Evolutionary conservation across 2,113 vertebrate genomes (phyloP), one percentile per base, ranked within the genome.

Genomic region (Hepsetus odoe): DNA sequence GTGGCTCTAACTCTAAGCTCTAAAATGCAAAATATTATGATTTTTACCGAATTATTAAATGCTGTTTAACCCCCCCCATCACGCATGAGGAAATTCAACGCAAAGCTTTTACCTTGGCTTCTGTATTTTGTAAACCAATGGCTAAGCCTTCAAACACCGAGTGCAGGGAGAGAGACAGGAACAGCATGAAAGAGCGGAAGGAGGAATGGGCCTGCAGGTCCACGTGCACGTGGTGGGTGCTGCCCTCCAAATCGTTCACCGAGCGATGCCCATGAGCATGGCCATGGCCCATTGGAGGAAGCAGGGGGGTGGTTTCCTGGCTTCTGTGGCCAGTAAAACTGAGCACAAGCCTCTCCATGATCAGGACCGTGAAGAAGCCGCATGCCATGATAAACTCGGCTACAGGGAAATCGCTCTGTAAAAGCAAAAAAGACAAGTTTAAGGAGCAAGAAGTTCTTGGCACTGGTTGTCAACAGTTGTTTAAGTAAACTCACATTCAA

Each of bases 141-240:
- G 96, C 95, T 0, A 97, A 91, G 0, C 96, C 95, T 83, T 97
- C 95, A 40, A 97, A 97, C 32, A 96, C 87, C 0, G 95, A 96
- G 81, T 97, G 96, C 24, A 97, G 91, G 1, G 95, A 96, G 7
- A 96, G 94, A 0, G 96, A 95, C 13, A 96, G 89, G 88, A 96
- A 93, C 68, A 97, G 95, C 83, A 95, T 84, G 53, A 97, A 94
- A 13, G 94, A 93, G 13, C 95, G 92, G 44, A 97, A 92, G 22
- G 95, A 92, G 1, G 94, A 90, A 84, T 88, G 91, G 0, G 95
- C 92, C 72, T 92, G 90, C 33, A 92, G 84, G 81, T 93, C 93
- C 0, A 93, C 86, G 0, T 94, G 94, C 42, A 93, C 68, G 18
- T 95, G 93, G 28, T 89, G 91, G 14, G 87, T 76, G 38, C 90